These are phyloP conservation scores for Hydrophis major DNA, from an alignment of 2,797 vertebrate species.

Conservation along the genomic window DNA sequence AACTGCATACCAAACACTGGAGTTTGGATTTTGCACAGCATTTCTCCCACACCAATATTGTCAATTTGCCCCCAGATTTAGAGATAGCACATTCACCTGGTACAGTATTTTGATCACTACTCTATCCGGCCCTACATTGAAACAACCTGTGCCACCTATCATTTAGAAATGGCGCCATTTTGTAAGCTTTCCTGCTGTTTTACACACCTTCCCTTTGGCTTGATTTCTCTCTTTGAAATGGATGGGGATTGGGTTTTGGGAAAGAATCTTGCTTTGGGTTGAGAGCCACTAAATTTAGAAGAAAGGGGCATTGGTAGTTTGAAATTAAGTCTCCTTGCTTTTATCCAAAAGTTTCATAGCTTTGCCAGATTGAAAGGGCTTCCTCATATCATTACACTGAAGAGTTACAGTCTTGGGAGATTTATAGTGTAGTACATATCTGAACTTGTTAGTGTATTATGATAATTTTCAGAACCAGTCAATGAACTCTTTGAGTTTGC, in stretches of 20 bases:
- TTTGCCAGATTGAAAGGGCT: not conserved
- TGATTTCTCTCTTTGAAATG: not conserved
- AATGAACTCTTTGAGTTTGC: not conserved
- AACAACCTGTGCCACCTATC: not conserved
- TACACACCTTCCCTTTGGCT: not conserved
- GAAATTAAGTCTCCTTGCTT: not conserved
- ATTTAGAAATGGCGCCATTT: not conserved
- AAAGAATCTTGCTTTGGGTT: not conserved
- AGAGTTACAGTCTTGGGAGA: not conserved
- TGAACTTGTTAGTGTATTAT: not conserved
- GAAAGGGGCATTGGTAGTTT: not conserved
- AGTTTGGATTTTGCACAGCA: not conserved
- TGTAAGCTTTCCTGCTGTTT: not conserved
- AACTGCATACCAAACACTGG: not conserved
- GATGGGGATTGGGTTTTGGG: not conserved
- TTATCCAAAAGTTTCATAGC: not conserved
- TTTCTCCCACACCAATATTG: not conserved
- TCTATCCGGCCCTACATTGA: not conserved
- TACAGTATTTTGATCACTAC: not conserved
- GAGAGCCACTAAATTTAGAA: not conserved
- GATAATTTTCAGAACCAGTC: not conserved
- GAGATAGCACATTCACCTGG: not conserved
- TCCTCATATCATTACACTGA: not conserved
- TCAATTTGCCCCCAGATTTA: not conserved
- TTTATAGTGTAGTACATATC: not conserved